Evolutionary conservation across 1,140 invertebrate species (phyloP).

Genomic region (Dreissena rostriformis): DNA sequence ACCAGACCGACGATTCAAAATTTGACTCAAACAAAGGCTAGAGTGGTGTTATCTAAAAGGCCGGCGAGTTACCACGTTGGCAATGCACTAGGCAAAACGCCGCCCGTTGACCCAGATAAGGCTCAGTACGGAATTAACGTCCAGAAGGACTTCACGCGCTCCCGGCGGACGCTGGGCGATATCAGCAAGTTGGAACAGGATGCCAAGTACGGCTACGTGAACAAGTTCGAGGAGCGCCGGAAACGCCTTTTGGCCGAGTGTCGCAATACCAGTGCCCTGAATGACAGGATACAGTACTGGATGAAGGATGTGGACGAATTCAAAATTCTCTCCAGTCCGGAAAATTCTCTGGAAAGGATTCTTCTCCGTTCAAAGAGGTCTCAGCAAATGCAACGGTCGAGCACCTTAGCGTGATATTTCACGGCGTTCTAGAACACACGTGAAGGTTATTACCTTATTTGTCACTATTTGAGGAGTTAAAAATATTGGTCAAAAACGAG

Average conservation of each 20-base stretch:
- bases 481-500: no score
- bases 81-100: neutral
- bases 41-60: neutral
- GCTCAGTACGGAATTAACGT: slow-evolving; percentile 55
- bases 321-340: slow-evolving; percentile 40
- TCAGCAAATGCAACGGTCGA: neutral
- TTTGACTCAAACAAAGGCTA: neutral
- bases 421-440: no score
- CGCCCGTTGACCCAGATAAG: slow-evolving; percentile 11
- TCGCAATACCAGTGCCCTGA: slow-evolving; percentile 51
- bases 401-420: slow-evolving; percentile 37
- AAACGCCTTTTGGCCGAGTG: slow-evolving; percentile 50
- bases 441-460: no score
- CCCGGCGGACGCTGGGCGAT: slow-evolving; percentile 58
- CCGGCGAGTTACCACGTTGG: slow-evolving; percentile 26
- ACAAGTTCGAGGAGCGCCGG: slow-evolving; percentile 58
- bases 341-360: slow-evolving; percentile 44
- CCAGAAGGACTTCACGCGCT: slow-evolving; percentile 56
- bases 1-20: neutral
- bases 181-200: slow-evolving; percentile 64
- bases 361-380: slow-evolving; percentile 35
- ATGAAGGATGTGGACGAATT: slow-evolving; percentile 58
- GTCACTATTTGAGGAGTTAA: no score
- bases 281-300: slow-evolving; percentile 54
- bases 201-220: slow-evolving; percentile 57